A percentile compares a stretch with the other conserved stretches of the same genome.
These are phyloP conservation scores for Lycaena phlaeas DNA, from an alignment of 2,888 invertebrate species.

Conservation along the genomic window DNA sequence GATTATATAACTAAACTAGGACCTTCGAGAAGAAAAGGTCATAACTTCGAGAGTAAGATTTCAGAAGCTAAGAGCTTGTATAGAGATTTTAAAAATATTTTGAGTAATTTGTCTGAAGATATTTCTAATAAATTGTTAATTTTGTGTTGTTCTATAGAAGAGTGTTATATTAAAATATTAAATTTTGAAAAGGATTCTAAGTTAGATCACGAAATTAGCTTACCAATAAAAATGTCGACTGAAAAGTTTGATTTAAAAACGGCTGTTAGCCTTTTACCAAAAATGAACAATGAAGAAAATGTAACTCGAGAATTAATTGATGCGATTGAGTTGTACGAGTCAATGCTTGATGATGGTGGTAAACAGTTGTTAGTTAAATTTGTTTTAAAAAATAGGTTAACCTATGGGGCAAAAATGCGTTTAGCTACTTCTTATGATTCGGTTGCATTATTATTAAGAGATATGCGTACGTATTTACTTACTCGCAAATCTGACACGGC, in stretches of 20 bases:
- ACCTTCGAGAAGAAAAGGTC: no score
- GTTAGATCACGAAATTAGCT: no score
- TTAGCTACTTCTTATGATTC: constrained; percentile 1
- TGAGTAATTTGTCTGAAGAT: background rate
- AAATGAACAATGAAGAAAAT: constrained; percentile 12
- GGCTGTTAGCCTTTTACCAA: constrained; percentile 12
- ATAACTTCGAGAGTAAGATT: no score
- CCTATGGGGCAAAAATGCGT: constrained; percentile 14
- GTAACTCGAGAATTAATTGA: constrained; percentile 13
- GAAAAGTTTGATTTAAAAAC: constrained; percentile 18
- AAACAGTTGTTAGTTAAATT: constrained; percentile 15
- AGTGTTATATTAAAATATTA: background rate
- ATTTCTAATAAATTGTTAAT: background rate
- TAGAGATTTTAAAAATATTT: background rate
- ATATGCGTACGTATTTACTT: constrained; percentile 13
- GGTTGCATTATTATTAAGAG: background rate
- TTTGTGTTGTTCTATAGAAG: background rate
- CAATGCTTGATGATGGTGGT: constrained; percentile 7
- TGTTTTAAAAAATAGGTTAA: constrained; percentile 16
- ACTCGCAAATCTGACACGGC: constrained; percentile 14
- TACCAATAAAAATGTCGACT: no score
- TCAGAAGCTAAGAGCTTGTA: background rate
- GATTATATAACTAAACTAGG: no score
- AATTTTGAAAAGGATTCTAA: background rate
- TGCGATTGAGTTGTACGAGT: constrained; percentile 12